Base-by-base conservation (phyloP, 2,113 vertebrate genomes). In the Xyrauchen texanus region DNA sequence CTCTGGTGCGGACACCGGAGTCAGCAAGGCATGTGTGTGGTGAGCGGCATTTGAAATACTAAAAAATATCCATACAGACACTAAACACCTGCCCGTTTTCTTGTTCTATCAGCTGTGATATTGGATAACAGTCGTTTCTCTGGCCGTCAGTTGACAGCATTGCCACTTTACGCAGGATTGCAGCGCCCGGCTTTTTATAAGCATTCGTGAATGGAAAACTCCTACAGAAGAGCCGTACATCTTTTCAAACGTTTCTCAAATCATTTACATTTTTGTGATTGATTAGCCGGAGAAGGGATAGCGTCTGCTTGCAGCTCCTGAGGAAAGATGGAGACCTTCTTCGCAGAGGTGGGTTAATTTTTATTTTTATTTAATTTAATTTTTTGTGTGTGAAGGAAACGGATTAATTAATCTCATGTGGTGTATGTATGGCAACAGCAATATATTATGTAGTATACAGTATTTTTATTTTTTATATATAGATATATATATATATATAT, bases 271-370 rank as follows among this genome's bases (percentile, higher is more conserved):
- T 42, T 68, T 64, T 57, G 73, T 79, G 81, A 83, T 71, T 81
- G 74, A 78, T 78, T 16, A 64, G 76, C 68, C 79, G 72, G 78
- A 65, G 34, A 82, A 61, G 53, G 51, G 71, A 52, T 63, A 42
- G 69, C 47, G 67, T 58, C 68, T 68, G 58, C 81, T 69, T 65
- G 68, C 44, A 52, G 6, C 72, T 46, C 9, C 10, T 80, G 42
- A 71, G 58, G 86, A 61, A 90, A 88, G 88, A 93, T 93, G 92
- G 92, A 93, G 70, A 88, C 83, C 55, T 93, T 93, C 85, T 93
- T 93, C 46, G 52, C 84, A 55, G 92, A 93, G 92, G 92, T 93
- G 86, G 91, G 88, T 52, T 63, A 42, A 12, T 66, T 34, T 34
- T 34, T 34, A 1, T 34, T 34, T 34, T 34, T 34, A 34, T 34